These are phyloP conservation scores for Taenaris catops DNA, from an alignment of 2,888 invertebrate species.

Conservation along the genomic window DNA sequence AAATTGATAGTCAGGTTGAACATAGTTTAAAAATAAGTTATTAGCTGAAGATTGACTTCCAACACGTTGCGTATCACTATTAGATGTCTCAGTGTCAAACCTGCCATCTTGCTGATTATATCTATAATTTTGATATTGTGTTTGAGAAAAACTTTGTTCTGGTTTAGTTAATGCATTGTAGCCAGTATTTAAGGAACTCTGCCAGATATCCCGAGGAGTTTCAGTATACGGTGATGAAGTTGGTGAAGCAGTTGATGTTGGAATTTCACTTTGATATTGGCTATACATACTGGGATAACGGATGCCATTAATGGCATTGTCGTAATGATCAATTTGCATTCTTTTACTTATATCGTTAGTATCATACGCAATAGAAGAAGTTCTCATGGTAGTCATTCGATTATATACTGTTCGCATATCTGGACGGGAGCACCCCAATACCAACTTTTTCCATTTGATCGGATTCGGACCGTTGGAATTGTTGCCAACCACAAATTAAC, in stretches of 20 bases:
- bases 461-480: too few relatives aligned
- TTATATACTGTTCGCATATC: too few relatives aligned
- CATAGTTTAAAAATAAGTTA: constrained; percentile 57
- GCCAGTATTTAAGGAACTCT: constrained; percentile 41
- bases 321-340: constrained; percentile 64
- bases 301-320: constrained; percentile 61
- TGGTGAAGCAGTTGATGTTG: constrained; percentile 49
- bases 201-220: constrained; percentile 47
- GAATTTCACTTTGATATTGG: constrained; percentile 55
- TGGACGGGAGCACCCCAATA: too few relatives aligned
- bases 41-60: constrained; percentile 56
- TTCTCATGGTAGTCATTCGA: constrained; percentile 46
- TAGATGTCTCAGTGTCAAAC: constrained; percentile 39
- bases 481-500: too few relatives aligned
- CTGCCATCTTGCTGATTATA: constrained; percentile 45
- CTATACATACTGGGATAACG: constrained; percentile 49
- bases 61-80: constrained; percentile 55
- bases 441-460: too few relatives aligned
- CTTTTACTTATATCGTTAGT: constrained; percentile 46
- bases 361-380: constrained; percentile 43
- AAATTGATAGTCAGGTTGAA: constrained; percentile 54
- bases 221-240: constrained; percentile 52
- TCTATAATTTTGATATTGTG: constrained; percentile 48
- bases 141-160: constrained; percentile 44
- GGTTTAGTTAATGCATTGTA: constrained; percentile 48